Conservation (phyloP, 2,113 vertebrate species). For the Poeciliopsis turrubarensis region DNA sequence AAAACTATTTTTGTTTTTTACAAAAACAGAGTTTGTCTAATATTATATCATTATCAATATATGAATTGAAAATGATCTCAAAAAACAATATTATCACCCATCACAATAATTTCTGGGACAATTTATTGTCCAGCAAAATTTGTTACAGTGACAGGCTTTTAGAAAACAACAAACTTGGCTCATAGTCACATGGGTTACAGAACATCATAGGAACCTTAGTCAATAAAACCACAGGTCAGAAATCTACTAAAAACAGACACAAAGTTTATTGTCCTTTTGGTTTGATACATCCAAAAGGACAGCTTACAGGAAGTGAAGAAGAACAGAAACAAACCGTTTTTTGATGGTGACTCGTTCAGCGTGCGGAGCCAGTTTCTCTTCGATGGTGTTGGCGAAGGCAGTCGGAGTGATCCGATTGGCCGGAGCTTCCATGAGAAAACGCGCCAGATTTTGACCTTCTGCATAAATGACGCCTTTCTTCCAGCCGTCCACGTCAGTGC, state of each 20-base stretch:
- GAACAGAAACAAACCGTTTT: slow-evolving; percentile 81
- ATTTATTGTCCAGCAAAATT: too few species aligned
- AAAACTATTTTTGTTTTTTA: too few species aligned
- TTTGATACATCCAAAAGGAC: not conserved
- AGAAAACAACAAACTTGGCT: too few species aligned
- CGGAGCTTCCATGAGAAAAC: slow-evolving; percentile 93
- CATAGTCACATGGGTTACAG: too few species aligned
- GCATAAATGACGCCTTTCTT: slow-evolving; percentile 87
- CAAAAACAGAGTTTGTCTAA: too few species aligned
- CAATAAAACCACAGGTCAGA: too few species aligned
- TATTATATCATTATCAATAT: too few species aligned
- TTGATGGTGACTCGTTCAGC: slow-evolving; percentile 82
- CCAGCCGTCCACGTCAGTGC: slow-evolving; percentile 84
- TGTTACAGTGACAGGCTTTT: too few species aligned
- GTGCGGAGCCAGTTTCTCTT: slow-evolving; percentile 83
- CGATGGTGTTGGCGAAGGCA: slow-evolving; percentile 86
- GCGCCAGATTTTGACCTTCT: slow-evolving; percentile 93
- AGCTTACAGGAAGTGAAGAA: not conserved
- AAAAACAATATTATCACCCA: too few species aligned
- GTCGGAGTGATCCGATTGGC: slow-evolving; percentile 93
- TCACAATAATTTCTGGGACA: too few species aligned
- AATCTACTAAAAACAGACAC: not conserved
- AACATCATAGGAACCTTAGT: too few species aligned
- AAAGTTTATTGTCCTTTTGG: not conserved
- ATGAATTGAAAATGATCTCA: too few species aligned